Percentiles rank a stretch among this genome's conserved stretches.
These are phyloP conservation scores for Argyrosomus japonicus DNA, from an alignment of 2,113 vertebrate species.

Conservation along the genomic window DNA sequence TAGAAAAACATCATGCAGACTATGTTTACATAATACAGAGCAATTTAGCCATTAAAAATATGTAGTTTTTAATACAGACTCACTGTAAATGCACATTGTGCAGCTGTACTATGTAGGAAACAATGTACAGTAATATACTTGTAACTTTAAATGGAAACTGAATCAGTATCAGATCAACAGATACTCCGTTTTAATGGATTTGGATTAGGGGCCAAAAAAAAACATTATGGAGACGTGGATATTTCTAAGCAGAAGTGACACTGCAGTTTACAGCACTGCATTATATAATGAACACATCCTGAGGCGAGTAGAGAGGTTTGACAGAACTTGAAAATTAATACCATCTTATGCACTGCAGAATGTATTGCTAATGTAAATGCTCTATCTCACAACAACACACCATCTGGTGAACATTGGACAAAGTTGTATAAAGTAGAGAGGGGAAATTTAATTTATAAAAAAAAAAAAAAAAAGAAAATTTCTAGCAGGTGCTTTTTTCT, in stretches of 20 bases:
- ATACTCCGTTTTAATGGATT: conserved; percentile 8
- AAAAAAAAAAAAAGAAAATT: not conserved
- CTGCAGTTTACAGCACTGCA: conserved; percentile 26
- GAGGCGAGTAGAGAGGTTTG: conserved; percentile 36
- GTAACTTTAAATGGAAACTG: conserved; percentile 2
- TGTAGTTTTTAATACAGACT: not conserved
- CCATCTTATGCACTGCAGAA: conserved; percentile 28
- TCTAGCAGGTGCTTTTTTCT: conserved; percentile 15
- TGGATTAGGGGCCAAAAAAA: not conserved
- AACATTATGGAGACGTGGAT: not conserved
- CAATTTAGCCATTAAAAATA: not conserved
- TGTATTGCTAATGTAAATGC: conserved; percentile 46
- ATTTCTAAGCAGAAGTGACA: conserved; percentile 33
- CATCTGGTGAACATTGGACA: conserved; percentile 48
- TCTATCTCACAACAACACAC: conserved; percentile 30
- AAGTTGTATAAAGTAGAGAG: conserved; percentile 6
- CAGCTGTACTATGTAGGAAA: not conserved
- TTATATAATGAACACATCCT: conserved; percentile 41
- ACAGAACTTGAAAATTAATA: conserved; percentile 49
- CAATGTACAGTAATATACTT: not conserved
- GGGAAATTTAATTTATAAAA: conserved; percentile 12
- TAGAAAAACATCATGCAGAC: not conserved
- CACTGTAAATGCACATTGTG: not conserved
- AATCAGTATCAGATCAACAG: not conserved
- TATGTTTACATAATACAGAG: not conserved